These are phyloP conservation scores for Nematostella vectensis DNA, from an alignment of 92 coral and sea anemone species.

Conservation along the genomic window DNA sequence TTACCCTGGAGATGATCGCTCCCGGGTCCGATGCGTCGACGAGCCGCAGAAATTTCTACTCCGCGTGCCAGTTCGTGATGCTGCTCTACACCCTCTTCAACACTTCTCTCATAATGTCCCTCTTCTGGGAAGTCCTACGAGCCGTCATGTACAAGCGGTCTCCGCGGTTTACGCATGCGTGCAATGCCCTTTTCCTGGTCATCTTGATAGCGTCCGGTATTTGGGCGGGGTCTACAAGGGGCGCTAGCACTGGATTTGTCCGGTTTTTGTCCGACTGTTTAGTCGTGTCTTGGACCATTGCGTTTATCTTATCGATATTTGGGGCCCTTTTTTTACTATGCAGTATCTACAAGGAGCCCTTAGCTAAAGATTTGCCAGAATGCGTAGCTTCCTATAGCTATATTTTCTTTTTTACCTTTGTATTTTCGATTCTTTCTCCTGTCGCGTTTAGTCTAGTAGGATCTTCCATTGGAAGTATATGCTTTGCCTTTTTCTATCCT, in stretches of 20 bases:
- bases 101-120: slow-evolving; percentile 43
- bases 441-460: slow-evolving; percentile 41
- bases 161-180: slow-evolving; percentile 14
- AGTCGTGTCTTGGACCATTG: slow-evolving; percentile 46
- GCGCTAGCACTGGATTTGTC: slow-evolving; percentile 21
- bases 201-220: slow-evolving; percentile 27
- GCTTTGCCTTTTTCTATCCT: slow-evolving; percentile 60
- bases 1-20: slow-evolving; percentile 49
- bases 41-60: slow-evolving; percentile 22
- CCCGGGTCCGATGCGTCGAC: slow-evolving; percentile 31
- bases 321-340: slow-evolving; percentile 38
- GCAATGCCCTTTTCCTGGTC: slow-evolving; percentile 23
- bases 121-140: slow-evolving; percentile 57
- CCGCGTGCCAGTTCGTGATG: slow-evolving; percentile 31
- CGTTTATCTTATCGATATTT: slow-evolving; percentile 31
- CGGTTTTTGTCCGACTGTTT: slow-evolving; percentile 33
- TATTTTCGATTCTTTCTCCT: slow-evolving; percentile 50
- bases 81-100: slow-evolving; percentile 33
- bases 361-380: background rate
- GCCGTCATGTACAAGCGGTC: slow-evolving; percentile 34
- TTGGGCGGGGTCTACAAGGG: slow-evolving; percentile 20
- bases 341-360: slow-evolving; percentile 13
- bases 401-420: background rate
- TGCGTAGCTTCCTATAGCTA: background rate
- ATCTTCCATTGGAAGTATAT: slow-evolving; percentile 34